Conservation (phyloP, 2,113 vertebrate genomes). For the Morone chrysops region DNA sequence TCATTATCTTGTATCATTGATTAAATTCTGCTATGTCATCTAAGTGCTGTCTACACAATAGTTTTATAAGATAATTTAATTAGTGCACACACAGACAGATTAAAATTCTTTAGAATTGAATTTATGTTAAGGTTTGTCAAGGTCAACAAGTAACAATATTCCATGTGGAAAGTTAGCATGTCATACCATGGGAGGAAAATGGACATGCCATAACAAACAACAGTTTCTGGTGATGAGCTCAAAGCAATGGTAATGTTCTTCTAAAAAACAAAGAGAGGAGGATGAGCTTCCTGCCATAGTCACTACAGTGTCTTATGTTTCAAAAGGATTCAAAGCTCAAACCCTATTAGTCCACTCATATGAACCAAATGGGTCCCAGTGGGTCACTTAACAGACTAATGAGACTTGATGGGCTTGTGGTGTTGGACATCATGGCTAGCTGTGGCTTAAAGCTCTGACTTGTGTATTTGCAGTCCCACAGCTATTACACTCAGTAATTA, state of each 20-base stretch:
- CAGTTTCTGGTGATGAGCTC: not conserved
- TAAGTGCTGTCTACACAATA: not conserved
- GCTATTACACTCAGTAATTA: constrained; percentile 75
- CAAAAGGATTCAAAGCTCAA: constrained; percentile 13
- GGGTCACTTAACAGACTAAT: constrained; percentile 61
- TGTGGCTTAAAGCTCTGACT: constrained; percentile 53
- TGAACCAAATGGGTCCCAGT: constrained; percentile 59
- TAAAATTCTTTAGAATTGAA: not conserved
- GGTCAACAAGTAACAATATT: constrained; percentile 24
- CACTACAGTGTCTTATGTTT: constrained; percentile 27
- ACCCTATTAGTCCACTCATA: constrained; percentile 41
- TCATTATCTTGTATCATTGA: not conserved
- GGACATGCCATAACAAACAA: not conserved
- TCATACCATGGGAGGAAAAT: not conserved
- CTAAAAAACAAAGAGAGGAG: not conserved
- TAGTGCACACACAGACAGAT: not conserved
- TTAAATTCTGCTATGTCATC: constrained; percentile 4
- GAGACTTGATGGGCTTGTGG: constrained; percentile 45
- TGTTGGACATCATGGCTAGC: constrained; percentile 55
- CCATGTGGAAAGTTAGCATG: not conserved
- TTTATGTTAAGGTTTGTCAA: too few species aligned
- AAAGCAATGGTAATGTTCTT: not conserved
- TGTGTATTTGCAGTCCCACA: constrained; percentile 64
- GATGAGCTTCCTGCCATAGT: not conserved
- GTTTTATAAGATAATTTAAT: constrained; percentile 34